phyloP scores from a whole-genome alignment of 2,113 vertebrate species.

The Upupa epops region DNA sequence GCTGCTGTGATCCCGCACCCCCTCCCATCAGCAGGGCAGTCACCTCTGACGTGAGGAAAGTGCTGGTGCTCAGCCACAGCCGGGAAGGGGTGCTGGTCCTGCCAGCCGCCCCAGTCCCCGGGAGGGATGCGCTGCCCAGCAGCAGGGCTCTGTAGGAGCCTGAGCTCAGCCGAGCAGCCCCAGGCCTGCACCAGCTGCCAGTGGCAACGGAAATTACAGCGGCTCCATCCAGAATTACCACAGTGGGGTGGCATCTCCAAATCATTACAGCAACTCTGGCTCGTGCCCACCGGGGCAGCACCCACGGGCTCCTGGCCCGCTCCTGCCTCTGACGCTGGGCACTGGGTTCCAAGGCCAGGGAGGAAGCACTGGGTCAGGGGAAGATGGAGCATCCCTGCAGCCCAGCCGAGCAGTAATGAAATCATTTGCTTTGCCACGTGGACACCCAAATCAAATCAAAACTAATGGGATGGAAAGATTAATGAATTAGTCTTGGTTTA shows the following conservation, averaged over 20 bases:
- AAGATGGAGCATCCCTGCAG: background rate
- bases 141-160: background rate
- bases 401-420: slow-evolving; percentile 25
- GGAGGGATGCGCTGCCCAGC: background rate
- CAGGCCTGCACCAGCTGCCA: background rate
- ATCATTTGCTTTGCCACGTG: slow-evolving; percentile 26
- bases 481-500: background rate
- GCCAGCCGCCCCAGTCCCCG: fast-evolving
- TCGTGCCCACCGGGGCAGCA: background rate
- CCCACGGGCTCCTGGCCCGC: background rate
- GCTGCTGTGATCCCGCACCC: background rate
- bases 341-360: background rate
- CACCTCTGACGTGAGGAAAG: background rate
- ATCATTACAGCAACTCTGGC: background rate
- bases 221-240: background rate
- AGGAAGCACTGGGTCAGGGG: background rate
- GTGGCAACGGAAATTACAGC: background rate
- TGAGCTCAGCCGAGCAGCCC: background rate
- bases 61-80: background rate
- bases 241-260: background rate
- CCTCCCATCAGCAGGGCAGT: background rate
- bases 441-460: slow-evolving; percentile 55
- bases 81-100: background rate
- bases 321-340: background rate
- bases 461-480: slow-evolving; percentile 50